Evolutionary conservation across 2,888 invertebrate species (phyloP), one percentile per base, ranked within the genome.

Genomic region (Aspidiotus rigidus): DNA sequence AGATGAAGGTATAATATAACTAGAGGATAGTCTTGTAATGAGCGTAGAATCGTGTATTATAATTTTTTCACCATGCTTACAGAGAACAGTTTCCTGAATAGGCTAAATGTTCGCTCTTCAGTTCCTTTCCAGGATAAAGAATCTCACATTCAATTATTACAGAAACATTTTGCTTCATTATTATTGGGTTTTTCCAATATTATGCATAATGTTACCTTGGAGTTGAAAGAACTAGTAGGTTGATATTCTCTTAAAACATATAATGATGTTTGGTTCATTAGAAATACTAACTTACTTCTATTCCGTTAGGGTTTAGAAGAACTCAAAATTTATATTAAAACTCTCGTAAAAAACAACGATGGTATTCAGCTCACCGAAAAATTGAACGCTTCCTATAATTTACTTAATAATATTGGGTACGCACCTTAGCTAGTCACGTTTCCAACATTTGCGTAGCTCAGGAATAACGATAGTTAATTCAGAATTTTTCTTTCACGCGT

Each of bases 181-280:
- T 39, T 67, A 13, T 59, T 67, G 28, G 59, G 44, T 17, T 67
- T 59, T 49, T 67, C 44, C 44, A 67, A 67, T 59, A 67, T 67
- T 39, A 67, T 67, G 39, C 67, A 67, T 59, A 67, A 67, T 15
- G 67, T 67, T 67, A 67, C 67, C 49, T 67, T 59, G 59, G 67
- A 67, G 15, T 53, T 67, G 53, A 67, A 60, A 67, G 56, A 59
- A 49, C 49, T 60, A 59, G 67, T 67, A 59, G 1, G 56, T 56
- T 56, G 5, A 39, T 39, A n/a, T 39, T 56, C 55, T 17, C n/a
- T 41, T 40, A 16, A 55, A 44, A n/a, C 17, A 57, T 57, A n/a
- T 56, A 17, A 17, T 13, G 40, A 16, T 7, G 8, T 66, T 44
- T 42, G 15, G 15, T 64, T 56, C 54, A 64, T 13, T 13, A 11